These are phyloP conservation scores for Rhinogobius similis DNA, from an alignment of 2,113 vertebrate species.

Conservation along the genomic window DNA sequence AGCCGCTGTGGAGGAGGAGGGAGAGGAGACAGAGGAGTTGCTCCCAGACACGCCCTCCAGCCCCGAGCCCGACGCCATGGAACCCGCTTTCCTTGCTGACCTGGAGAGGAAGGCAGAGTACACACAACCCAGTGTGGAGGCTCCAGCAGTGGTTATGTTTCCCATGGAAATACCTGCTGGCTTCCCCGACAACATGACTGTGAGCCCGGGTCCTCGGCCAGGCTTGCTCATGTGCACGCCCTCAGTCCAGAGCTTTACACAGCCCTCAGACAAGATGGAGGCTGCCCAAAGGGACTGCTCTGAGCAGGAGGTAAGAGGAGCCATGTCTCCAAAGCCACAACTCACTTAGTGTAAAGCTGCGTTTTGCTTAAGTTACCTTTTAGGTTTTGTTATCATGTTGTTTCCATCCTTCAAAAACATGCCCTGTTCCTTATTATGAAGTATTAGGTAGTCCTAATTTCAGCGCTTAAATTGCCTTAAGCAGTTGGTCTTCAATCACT, in stretches of 20 bases:
- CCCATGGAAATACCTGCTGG: conserved; percentile 92
- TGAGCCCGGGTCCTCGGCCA: conserved; percentile 74
- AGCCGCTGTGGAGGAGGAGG: conserved; percentile 59
- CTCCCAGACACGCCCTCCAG: conserved; percentile 46
- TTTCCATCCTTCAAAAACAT: too few species aligned
- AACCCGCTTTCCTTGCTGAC: conserved; percentile 61
- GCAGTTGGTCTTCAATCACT: too few species aligned
- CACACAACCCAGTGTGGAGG: conserved; percentile 67
- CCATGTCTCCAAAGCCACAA: too few species aligned
- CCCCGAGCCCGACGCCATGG: conserved; percentile 64
- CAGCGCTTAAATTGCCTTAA: too few species aligned
- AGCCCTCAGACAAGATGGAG: conserved; percentile 55
- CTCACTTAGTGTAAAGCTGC: too few species aligned
- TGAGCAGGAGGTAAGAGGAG: conserved; percentile 64
- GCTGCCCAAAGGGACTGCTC: conserved; percentile 66
- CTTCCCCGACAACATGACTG: conserved; percentile 77
- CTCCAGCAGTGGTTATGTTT: conserved; percentile 87
- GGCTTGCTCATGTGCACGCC: conserved; percentile 58
- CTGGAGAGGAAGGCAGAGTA: conserved; percentile 63
- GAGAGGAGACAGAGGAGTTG: conserved; percentile 45
- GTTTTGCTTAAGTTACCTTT: too few species aligned
- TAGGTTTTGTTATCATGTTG: too few species aligned
- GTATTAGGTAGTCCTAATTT: too few species aligned
- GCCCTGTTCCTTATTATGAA: too few species aligned
- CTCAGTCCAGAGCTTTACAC: conserved; percentile 49